Conservation (phyloP, 1,140 invertebrate genomes). For the Bombus pyrosoma region DNA sequence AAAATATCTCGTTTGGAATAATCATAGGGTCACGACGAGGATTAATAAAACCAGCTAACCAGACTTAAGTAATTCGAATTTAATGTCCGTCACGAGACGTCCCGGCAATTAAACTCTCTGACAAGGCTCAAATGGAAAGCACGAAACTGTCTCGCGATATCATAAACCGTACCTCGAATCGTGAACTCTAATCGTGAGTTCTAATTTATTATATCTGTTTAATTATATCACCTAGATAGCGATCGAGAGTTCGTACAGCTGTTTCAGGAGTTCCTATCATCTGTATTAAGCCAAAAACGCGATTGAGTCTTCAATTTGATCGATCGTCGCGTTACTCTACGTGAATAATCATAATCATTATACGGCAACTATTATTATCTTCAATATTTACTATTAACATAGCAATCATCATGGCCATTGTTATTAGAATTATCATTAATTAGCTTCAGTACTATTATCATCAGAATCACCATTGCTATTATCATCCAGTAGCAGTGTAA, state of each 20-base stretch:
- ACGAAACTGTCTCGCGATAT: slow-evolving; percentile 10
- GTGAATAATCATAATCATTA: no score
- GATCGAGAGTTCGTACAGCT: neutral
- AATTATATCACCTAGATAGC: neutral
- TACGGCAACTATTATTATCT: neutral
- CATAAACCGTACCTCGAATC: neutral
- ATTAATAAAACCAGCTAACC: slow-evolving; percentile 18
- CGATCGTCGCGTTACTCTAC: no score
- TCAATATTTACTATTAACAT: neutral
- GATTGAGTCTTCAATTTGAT: no score
- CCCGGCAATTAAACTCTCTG: slow-evolving; percentile 8
- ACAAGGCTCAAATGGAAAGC: neutral
- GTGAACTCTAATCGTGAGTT: neutral
- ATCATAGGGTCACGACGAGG: neutral
- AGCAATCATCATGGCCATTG: neutral
- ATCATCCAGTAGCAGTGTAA: neutral
- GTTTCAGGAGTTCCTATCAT: no score
- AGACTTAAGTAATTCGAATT: slow-evolving; percentile 7
- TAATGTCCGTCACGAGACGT: neutral
- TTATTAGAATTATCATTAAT: neutral
- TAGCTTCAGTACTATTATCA: neutral
- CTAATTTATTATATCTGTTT: slow-evolving; percentile 5
- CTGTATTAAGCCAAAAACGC: no score
- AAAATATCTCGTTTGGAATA: neutral
- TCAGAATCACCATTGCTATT: neutral